A percentile compares a stretch with the other conserved stretches of the same genome.
phyloP scores from a whole-genome alignment of 1,140 invertebrate species.

The Tetranychus cinnabarinus region DNA sequence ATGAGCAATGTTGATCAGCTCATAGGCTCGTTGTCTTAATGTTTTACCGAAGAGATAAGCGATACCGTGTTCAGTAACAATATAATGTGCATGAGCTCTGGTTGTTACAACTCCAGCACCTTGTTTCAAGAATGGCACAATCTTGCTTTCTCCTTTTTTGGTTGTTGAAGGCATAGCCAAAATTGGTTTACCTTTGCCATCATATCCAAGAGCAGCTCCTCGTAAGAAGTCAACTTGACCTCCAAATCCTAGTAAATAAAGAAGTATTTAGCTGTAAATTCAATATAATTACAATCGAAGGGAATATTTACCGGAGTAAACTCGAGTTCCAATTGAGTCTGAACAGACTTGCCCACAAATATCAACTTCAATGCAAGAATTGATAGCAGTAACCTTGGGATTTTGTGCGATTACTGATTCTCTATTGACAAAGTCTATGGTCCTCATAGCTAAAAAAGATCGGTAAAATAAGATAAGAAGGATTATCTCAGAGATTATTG shows the following conservation, averaged over 20 bases:
- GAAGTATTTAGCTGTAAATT: slow-evolving; percentile 16
- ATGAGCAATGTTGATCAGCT: slow-evolving; percentile 67
- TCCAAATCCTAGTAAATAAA: slow-evolving; percentile 28
- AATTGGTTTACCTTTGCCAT: slow-evolving; percentile 73
- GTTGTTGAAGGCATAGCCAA: slow-evolving; percentile 71
- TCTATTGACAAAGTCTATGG: slow-evolving; percentile 64
- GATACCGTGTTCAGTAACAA: slow-evolving; percentile 79
- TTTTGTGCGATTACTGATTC: slow-evolving; percentile 51
- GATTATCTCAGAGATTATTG: no score
- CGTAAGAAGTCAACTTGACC: slow-evolving; percentile 89
- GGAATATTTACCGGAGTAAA: slow-evolving; percentile 44
- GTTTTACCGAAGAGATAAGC: slow-evolving; percentile 71
- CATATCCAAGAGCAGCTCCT: slow-evolving; percentile 65
- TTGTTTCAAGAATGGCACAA: slow-evolving; percentile 51
- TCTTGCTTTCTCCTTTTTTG: slow-evolving; percentile 64
- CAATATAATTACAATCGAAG: background rate
- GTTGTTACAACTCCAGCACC: slow-evolving; percentile 80
- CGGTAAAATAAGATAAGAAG: slow-evolving; percentile 5
- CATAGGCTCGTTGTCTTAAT: slow-evolving; percentile 60
- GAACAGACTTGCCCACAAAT: slow-evolving; percentile 77
- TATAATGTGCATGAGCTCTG: slow-evolving; percentile 69
- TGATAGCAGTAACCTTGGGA: slow-evolving; percentile 79
- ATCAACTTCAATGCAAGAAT: slow-evolving; percentile 86
- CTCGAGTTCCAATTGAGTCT: slow-evolving; percentile 70
- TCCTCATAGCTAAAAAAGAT: slow-evolving; percentile 42